Evolutionary conservation across 2,113 vertebrate genomes (phyloP).

Genomic region (Tautogolabrus adspersus): DNA sequence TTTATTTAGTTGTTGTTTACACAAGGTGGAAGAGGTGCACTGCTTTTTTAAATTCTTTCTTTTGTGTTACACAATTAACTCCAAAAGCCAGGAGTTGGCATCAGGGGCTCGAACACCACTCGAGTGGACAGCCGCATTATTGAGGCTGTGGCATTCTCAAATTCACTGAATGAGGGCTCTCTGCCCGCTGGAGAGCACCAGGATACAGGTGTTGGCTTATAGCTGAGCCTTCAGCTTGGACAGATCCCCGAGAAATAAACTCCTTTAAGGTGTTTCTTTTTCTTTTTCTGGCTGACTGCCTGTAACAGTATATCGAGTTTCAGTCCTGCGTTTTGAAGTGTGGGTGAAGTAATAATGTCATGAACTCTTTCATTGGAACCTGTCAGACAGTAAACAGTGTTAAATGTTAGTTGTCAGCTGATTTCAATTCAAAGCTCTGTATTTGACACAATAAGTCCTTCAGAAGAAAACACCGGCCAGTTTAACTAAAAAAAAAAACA

Average conservation of each 20-base stretch:
- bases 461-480: constrained; percentile 3
- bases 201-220: constrained; percentile 51
- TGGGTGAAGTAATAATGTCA: constrained; percentile 47
- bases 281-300: constrained; percentile 53
- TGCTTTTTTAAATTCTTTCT: constrained; percentile 43
- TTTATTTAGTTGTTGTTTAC: constrained; percentile 67
- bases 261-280: constrained; percentile 45
- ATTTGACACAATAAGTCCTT: not conserved
- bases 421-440: constrained; percentile 10
- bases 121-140: constrained; percentile 63
- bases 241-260: constrained; percentile 48
- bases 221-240: constrained; percentile 49
- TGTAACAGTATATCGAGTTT: constrained; percentile 59
- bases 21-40: constrained; percentile 68
- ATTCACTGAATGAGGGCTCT: constrained; percentile 68
- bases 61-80: constrained; percentile 59
- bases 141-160: constrained; percentile 74
- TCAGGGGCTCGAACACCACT: constrained; percentile 37
- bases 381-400: constrained; percentile 28
- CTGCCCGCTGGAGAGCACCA: constrained; percentile 47
- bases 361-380: constrained; percentile 29
- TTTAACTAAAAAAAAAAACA: constrained; percentile 13
- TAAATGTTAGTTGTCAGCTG: constrained; percentile 29
- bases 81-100: constrained; percentile 58
- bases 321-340: constrained; percentile 46